Conservation (phyloP, 2,888 invertebrate genomes). For the Limenitis camilla region DNA sequence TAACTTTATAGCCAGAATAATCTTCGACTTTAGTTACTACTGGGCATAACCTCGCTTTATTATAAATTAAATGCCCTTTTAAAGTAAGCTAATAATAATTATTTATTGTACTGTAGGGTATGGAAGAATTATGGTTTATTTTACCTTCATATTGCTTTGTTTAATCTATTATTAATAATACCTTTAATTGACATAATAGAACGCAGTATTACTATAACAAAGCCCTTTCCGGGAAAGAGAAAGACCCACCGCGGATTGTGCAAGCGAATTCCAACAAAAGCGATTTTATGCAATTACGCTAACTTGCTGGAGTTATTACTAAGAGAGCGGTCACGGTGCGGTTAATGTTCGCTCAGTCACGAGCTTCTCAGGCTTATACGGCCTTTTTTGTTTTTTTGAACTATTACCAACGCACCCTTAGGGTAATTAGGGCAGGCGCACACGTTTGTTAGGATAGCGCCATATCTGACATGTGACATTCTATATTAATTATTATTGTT, state of each 20-base stretch:
- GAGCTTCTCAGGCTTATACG: conserved; percentile 33
- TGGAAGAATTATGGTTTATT: too few species aligned
- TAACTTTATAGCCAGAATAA: too few species aligned
- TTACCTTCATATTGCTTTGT: too few species aligned
- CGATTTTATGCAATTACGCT: conserved; percentile 69
- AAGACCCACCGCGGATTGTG: conserved; percentile 55
- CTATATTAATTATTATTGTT: not conserved
- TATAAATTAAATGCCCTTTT: too few species aligned
- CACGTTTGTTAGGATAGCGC: not conserved
- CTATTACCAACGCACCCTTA: conserved; percentile 13
- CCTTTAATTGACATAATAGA: conserved; percentile 1
- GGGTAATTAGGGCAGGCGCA: conserved; percentile 2
- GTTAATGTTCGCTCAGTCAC: conserved; percentile 44
- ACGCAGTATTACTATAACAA: conserved; percentile 1
- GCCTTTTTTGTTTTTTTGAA: conserved; percentile 15
- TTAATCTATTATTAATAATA: not conserved
- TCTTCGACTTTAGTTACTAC: too few species aligned
- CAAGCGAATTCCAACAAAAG: conserved; percentile 65
- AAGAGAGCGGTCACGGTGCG: conserved; percentile 52
- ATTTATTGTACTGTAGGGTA: too few species aligned
- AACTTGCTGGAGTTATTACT: conserved; percentile 65
- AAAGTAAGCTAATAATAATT: too few species aligned
- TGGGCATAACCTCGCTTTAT: too few species aligned
- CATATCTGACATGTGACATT: not conserved
- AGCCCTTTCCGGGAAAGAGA: conserved; percentile 46